Percentiles rank a stretch among this genome's conserved stretches.
These are phyloP conservation scores for Bovichtus variegatus DNA, from an alignment of 2,797 vertebrate genomes.

Conservation along the genomic window DNA sequence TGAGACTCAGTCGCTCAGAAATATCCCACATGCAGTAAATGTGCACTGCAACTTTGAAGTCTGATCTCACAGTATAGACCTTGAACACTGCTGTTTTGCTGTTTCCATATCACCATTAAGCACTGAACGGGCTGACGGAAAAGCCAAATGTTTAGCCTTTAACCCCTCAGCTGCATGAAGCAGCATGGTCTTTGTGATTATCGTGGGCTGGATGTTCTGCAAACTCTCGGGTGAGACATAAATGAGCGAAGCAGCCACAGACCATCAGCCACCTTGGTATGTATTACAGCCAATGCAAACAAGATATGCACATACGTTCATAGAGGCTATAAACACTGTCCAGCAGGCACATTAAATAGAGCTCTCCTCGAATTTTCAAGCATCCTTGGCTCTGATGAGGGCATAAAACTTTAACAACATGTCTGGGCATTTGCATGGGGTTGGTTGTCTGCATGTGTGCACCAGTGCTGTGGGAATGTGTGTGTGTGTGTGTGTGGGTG, in stretches of 20 bases:
- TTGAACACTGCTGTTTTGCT: neutral
- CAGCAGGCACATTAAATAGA: slow-evolving; percentile 31
- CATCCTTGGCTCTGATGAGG: slow-evolving; percentile 39
- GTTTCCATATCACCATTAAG: neutral
- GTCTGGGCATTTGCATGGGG: slow-evolving; percentile 38
- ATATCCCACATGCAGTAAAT: slow-evolving; percentile 9
- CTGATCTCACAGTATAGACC: slow-evolving; percentile 7
- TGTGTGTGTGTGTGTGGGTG: too few species aligned
- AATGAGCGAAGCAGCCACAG: slow-evolving; percentile 18
- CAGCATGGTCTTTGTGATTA: neutral
- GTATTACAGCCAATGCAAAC: slow-evolving; percentile 35
- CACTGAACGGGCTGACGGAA: neutral
- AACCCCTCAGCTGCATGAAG: neutral
- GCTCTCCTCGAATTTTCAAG: slow-evolving; percentile 37
- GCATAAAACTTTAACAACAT: slow-evolving; percentile 44
- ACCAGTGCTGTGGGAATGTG: neutral
- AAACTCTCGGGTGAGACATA: slow-evolving; percentile 6
- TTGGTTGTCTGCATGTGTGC: slow-evolving; percentile 23
- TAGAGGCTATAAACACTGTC: slow-evolving; percentile 44
- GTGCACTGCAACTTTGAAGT: slow-evolving; percentile 15
- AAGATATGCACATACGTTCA: slow-evolving; percentile 30
- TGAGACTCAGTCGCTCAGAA: slow-evolving; percentile 5
- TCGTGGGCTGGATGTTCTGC: slow-evolving; percentile 11
- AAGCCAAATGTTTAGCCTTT: slow-evolving; percentile 5
- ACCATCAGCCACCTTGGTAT: slow-evolving; percentile 12